Evolutionary conservation across 1,140 invertebrate genomes (phyloP).

Genomic region (Lordiphosa collinella): DNA sequence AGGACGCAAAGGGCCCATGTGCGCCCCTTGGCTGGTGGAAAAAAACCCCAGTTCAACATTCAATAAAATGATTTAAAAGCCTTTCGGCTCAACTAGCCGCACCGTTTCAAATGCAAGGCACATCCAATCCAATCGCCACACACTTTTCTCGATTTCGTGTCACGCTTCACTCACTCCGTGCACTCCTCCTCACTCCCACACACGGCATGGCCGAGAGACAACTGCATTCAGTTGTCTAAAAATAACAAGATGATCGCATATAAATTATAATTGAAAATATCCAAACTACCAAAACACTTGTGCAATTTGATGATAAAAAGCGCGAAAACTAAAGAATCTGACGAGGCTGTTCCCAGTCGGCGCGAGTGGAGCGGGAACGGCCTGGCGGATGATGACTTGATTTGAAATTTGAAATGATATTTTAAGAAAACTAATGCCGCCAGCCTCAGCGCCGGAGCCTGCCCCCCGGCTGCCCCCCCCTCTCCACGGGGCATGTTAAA

Average conservation of each 20-base stretch:
- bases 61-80: no score
- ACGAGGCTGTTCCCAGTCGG: not conserved
- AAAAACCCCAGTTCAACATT: no score
- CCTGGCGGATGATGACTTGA: slow-evolving; percentile 60
- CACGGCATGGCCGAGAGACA: no score
- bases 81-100: no score
- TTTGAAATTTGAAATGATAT: slow-evolving; percentile 75
- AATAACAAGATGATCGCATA: slow-evolving; percentile 64
- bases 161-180: no score
- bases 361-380: not conserved
- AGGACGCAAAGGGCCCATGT: no score
- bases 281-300: slow-evolving; percentile 31
- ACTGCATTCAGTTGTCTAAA: slow-evolving; percentile 41
- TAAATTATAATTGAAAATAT: slow-evolving; percentile 75
- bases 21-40: no score
- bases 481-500: slow-evolving; percentile 67
- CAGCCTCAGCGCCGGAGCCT: slow-evolving; percentile 19
- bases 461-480: not conserved
- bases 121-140: no score
- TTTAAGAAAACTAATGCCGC: slow-evolving; percentile 69
- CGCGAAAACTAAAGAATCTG: not conserved
- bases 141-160: no score
- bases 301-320: slow-evolving; percentile 37
- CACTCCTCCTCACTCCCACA: no score
- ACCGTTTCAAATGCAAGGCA: no score